Base-by-base conservation (phyloP, 1,140 invertebrate genomes). In the Leptopilina clavipes region DNA sequence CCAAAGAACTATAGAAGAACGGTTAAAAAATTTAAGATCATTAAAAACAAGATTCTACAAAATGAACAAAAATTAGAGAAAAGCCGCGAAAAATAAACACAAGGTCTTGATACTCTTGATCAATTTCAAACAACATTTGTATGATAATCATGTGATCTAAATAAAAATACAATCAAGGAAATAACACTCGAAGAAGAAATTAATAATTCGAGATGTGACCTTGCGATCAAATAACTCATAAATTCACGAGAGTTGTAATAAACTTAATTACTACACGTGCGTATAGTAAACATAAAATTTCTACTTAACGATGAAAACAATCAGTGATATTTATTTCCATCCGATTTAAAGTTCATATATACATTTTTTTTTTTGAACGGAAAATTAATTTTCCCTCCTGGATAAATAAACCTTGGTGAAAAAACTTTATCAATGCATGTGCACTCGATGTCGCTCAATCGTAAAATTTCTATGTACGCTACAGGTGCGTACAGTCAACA, bases 221-320 rank as follows among this genome's bases (percentile, higher is more conserved):
- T 65, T 65, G 56, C 56, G 56, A 65, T 25, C 56, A 65, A 65
- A 31, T 65, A 31, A 17, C 48, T 52, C 48, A n/a, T 52, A 48
- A 48, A 48, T 1, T 48, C 12, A 17, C 8, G 14, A 17, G 48
- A 31, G 25, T 31, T 31, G 25, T 31, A 31, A 31, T 52, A 52
- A 17, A 52, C 48, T 52, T 52, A 17, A 52, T 52, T 52, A 52
- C 48, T n/a, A 17, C 48, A 52, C 48, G n/a, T 52, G 25, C 5
- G 12, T 48, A 48, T 11, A n/a, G 11, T 48, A 48, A 5, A 48
- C 12, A 48, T 0, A 14, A 31, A 31, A 31, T 48, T 48, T 48
- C 12, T 48, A 14, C n/a, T 3, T 48, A 48, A 48, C 3, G 45
- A 48, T n/a, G n/a, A 48, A n/a, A n/a, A 12, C 3, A 11, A 48